phyloP scores from a whole-genome alignment of 2,888 invertebrate species.

The Limnephilus marmoratus region DNA sequence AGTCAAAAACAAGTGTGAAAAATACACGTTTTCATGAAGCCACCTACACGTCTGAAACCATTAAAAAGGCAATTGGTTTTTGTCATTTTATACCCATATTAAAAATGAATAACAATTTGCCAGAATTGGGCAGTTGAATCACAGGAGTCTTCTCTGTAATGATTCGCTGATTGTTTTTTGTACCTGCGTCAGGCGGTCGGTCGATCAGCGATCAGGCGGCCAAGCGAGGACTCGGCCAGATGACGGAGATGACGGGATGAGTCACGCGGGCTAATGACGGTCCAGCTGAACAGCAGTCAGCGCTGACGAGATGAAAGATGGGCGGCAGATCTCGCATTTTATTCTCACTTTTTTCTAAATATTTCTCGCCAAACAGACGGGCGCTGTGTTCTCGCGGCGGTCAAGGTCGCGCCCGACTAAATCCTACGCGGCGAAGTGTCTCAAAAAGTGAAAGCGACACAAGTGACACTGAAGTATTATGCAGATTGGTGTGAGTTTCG shows the following conservation, averaged over 20 bases:
- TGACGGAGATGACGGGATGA: not conserved
- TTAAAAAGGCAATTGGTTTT: not conserved
- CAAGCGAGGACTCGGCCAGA: not conserved
- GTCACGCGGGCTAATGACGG: slow-evolving; percentile 24
- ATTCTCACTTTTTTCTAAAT: slow-evolving; percentile 17
- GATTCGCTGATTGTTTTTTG: slow-evolving; percentile 13
- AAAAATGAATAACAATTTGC: slow-evolving; percentile 22
- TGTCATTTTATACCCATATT: slow-evolving; percentile 23
- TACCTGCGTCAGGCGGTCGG: not conserved
- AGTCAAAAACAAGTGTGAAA: not conserved
- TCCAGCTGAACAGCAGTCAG: not conserved
- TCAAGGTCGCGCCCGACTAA: slow-evolving; percentile 4
- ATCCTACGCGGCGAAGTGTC: not conserved
- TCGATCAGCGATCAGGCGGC: not conserved
- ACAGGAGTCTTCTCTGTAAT: slow-evolving; percentile 15
- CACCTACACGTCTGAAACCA: not conserved
- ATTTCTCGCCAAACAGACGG: slow-evolving; percentile 17
- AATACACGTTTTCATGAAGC: not conserved
- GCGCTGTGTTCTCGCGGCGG: not conserved
- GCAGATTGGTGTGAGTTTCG: not conserved
- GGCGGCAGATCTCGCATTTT: not conserved
- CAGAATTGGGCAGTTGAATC: slow-evolving; percentile 21
- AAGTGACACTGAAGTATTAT: not conserved
- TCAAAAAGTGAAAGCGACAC: not conserved
- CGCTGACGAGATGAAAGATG: slow-evolving; percentile 11